A percentile compares a stretch with the other conserved stretches of the same genome.
Conservation (phyloP, 2,888 invertebrate genomes). For the Lycia hirtaria region DNA sequence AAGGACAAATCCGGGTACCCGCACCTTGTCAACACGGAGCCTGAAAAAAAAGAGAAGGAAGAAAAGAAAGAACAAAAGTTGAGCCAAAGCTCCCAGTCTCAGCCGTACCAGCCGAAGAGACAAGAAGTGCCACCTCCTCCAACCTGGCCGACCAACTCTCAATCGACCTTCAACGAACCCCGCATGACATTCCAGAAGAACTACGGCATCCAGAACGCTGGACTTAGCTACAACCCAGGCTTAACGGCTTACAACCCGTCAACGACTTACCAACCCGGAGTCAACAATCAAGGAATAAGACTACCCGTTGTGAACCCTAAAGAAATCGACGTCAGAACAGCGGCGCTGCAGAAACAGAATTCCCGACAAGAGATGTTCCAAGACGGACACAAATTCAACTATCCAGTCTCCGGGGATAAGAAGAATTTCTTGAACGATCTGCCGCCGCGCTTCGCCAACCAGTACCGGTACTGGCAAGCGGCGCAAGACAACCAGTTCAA, state of each 20-base stretch:
- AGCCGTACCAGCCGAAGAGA: constrained; percentile 53
- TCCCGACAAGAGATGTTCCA: constrained; percentile 72
- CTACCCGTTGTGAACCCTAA: constrained; percentile 81
- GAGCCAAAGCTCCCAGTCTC: constrained; percentile 43
- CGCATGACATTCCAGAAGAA: constrained; percentile 67
- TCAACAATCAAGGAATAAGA: constrained; percentile 64
- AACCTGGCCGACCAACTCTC: constrained; percentile 50
- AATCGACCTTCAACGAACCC: constrained; percentile 53
- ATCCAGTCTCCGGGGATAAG: constrained; percentile 75
- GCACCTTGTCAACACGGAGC: constrained; percentile 75
- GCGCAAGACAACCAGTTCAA: constrained; percentile 68
- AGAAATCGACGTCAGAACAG: constrained; percentile 81
- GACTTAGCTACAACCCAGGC: constrained; percentile 58
- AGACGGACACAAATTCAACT: constrained; percentile 68
- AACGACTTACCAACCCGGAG: constrained; percentile 47
- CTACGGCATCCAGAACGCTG: constrained; percentile 67
- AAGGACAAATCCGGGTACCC: constrained; percentile 84
- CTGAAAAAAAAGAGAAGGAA: constrained; percentile 70
- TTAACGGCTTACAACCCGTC: constrained; percentile 58
- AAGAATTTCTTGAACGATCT: constrained; percentile 77
- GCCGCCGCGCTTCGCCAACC: constrained; percentile 79
- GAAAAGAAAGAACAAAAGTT: constrained; percentile 68
- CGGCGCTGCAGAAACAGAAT: constrained; percentile 78
- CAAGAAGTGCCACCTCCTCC: constrained; percentile 47
- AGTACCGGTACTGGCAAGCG: constrained; percentile 75